Evolutionary conservation across 2,797 vertebrate species (phyloP).

Genomic region (Limosa lapponica): DNA sequence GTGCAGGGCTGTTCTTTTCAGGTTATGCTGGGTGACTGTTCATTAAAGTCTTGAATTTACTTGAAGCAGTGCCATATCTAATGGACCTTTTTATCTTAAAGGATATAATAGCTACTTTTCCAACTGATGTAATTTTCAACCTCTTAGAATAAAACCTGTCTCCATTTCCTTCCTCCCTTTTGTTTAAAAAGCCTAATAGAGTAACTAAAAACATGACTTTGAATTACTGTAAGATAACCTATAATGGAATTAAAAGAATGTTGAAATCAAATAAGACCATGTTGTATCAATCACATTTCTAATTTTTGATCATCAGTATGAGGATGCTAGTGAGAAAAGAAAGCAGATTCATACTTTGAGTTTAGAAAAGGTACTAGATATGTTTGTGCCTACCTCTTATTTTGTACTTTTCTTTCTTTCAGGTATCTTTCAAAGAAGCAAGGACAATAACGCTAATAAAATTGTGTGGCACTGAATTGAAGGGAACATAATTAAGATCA

Average conservation of each 20-base stretch:
- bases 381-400: background rate
- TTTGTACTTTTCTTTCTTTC: conserved; percentile 60
- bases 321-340: background rate
- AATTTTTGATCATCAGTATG: background rate
- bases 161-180: background rate
- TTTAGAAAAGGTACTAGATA: background rate
- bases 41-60: background rate
- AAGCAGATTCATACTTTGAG: background rate
- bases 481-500: conserved; percentile 71
- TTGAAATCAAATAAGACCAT: background rate
- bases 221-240: background rate
- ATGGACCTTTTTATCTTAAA: background rate
- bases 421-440: conserved; percentile 98
- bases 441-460: conserved; percentile 83
- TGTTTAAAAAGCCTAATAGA: background rate
- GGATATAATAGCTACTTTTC: background rate
- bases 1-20: background rate
- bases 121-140: background rate
- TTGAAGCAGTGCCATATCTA: background rate
- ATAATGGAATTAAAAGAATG: background rate
- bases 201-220: background rate
- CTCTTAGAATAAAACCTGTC: background rate
- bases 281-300: background rate
- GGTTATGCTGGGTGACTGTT: background rate
- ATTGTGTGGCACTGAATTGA: conserved; percentile 56